These are phyloP conservation scores for Drosophila nigricruria DNA, from an alignment of 2,888 invertebrate species.

Conservation along the genomic window DNA sequence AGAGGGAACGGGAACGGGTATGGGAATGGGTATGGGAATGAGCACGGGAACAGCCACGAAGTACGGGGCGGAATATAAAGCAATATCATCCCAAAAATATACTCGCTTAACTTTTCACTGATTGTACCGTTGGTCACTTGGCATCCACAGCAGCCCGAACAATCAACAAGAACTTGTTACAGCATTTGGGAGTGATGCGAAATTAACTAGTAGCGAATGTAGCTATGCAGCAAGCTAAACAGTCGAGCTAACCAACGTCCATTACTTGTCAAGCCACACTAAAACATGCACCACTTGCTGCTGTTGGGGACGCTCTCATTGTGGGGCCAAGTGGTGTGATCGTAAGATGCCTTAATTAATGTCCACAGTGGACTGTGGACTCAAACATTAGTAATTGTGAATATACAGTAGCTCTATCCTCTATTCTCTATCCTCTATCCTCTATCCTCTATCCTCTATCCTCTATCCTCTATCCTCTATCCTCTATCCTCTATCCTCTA, in stretches of 20 bases:
- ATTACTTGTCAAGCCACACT: constrained; percentile 24
- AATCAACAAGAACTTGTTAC: constrained; percentile 21
- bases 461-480: not conserved
- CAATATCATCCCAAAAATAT: constrained; percentile 42
- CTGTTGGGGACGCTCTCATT: not conserved
- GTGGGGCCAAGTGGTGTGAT: not conserved
- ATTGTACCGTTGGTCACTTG: constrained; percentile 41
- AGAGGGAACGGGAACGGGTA: not conserved
- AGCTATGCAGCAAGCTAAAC: not conserved
- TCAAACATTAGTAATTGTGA: not conserved
- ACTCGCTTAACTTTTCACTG: constrained; percentile 72
- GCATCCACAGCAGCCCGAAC: constrained; percentile 6
- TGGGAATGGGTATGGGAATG: not conserved
- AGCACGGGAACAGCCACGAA: not conserved
- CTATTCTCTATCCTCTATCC: not conserved
- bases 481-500: not conserved
- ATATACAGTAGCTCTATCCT: not conserved
- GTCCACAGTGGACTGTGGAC: not conserved
- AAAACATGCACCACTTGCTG: not conserved
- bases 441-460: not conserved
- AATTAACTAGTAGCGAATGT: constrained; percentile 16
- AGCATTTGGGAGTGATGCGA: constrained; percentile 26
- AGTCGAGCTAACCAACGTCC: constrained; percentile 10
- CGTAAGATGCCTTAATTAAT: not conserved
- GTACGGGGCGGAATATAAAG: not conserved